phyloP scores from a whole-genome alignment of 2,797 vertebrate genomes.

The Sebastes kiyomatsui region DNA sequence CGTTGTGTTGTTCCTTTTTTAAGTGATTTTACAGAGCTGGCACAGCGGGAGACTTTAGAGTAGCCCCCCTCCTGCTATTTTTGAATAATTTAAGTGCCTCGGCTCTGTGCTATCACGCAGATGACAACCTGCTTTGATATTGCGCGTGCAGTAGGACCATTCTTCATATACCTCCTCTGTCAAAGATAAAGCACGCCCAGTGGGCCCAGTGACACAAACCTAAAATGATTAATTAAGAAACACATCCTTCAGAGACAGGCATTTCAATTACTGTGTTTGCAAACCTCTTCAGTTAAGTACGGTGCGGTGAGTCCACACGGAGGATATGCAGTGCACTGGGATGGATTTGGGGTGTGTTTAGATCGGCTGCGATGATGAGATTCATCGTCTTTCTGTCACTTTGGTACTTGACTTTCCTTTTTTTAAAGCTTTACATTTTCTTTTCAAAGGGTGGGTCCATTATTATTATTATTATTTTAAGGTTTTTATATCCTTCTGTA shows the following conservation, averaged over 20 bases:
- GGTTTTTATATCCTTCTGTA: too few relatives aligned
- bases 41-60: slow-evolving; percentile 47
- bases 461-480: too few relatives aligned
- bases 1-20: slow-evolving; percentile 41
- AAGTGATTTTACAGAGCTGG: slow-evolving; percentile 53
- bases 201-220: slow-evolving; percentile 35
- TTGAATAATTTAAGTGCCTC: slow-evolving; percentile 49
- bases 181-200: slow-evolving; percentile 45
- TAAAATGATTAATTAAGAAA: slow-evolving; percentile 63
- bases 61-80: slow-evolving; percentile 43
- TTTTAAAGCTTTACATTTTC: not conserved
- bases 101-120: slow-evolving; percentile 39
- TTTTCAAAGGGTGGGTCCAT: not conserved
- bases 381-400: not conserved
- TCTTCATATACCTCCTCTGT: slow-evolving; percentile 50
- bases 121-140: slow-evolving; percentile 58
- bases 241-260: slow-evolving; percentile 24
- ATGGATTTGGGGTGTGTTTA: not conserved
- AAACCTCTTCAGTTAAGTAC: slow-evolving; percentile 25
- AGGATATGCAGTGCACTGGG: not conserved
- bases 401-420: not conserved
- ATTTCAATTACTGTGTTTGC: slow-evolving; percentile 48
- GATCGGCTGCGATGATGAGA: not conserved
- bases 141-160: slow-evolving; percentile 37
- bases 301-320: not conserved